A percentile compares a stretch with the other conserved stretches of the same genome.
Conservation (phyloP, 1,140 invertebrate species). For the Doryteuthis pealeii region DNA sequence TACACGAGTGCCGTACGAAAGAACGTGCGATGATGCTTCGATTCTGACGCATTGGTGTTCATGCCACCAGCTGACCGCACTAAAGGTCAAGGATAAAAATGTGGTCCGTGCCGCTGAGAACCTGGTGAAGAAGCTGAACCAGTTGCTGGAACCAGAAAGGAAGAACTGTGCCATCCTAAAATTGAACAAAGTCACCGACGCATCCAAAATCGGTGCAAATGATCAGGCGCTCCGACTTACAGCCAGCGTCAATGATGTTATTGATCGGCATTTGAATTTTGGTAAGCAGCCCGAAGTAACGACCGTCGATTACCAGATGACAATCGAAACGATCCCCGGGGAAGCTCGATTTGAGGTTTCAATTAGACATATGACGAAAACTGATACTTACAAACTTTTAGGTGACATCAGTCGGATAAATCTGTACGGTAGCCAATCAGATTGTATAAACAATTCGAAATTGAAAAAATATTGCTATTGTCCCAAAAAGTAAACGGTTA, state of each 20-base stretch:
- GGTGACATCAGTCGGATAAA: slow-evolving; percentile 57
- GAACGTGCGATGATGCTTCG: slow-evolving; percentile 56
- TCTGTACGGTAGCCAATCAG: slow-evolving; percentile 47
- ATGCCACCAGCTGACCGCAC: slow-evolving; percentile 35
- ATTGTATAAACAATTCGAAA: slow-evolving; percentile 44
- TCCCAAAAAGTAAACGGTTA: slow-evolving; percentile 2
- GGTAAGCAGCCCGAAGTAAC: slow-evolving; percentile 32
- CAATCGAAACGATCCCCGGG: slow-evolving; percentile 48
- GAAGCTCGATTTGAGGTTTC: slow-evolving; percentile 54
- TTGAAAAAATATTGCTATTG: slow-evolving; percentile 57
- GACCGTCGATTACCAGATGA: slow-evolving; percentile 44
- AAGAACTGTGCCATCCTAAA: slow-evolving; percentile 38
- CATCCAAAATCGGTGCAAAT: slow-evolving; percentile 26
- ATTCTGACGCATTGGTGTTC: slow-evolving; percentile 61
- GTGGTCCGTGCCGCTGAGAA: neutral
- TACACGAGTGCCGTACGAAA: slow-evolving; percentile 51
- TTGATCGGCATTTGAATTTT: slow-evolving; percentile 29
- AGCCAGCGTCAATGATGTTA: slow-evolving; percentile 42
- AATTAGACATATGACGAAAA: slow-evolving; percentile 31
- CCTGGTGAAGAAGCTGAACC: neutral
- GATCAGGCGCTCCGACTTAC: slow-evolving; percentile 39
- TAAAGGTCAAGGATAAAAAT: neutral
- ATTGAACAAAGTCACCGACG: slow-evolving; percentile 23
- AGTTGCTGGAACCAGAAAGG: neutral
- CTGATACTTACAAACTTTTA: slow-evolving; percentile 30